These are phyloP conservation scores for Podarcis muralis DNA, from an alignment of 2,113 vertebrate genomes.

Conservation along the genomic window DNA sequence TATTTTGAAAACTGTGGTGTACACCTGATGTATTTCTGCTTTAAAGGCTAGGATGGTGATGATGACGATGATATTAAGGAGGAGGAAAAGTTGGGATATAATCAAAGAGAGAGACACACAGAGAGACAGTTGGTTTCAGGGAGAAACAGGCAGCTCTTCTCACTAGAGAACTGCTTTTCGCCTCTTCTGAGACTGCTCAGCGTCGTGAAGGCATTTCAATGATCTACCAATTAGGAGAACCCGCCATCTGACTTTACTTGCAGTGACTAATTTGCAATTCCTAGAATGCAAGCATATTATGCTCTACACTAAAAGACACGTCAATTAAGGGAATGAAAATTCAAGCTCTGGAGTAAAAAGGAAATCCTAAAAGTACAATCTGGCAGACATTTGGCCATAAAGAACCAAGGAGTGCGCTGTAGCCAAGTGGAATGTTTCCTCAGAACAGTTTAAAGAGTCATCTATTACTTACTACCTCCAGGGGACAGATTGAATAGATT, in stretches of 20 bases:
- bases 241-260: background rate
- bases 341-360: background rate
- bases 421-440: background rate
- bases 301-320: accelerated
- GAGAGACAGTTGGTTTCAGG: background rate
- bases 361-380: background rate
- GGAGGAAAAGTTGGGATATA: background rate
- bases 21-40: too few species aligned
- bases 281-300: background rate
- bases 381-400: background rate
- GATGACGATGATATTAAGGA: too few species aligned
- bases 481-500: background rate
- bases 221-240: background rate
- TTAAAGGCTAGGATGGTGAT: too few species aligned
- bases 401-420: background rate
- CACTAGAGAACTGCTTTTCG: constrained; percentile 8
- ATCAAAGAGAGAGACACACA: background rate
- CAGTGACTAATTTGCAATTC: background rate
- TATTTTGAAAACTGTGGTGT: too few species aligned
- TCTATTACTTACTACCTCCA: background rate
- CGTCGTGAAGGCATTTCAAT: background rate
- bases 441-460: background rate
- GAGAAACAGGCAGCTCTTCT: background rate
- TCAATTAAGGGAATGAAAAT: background rate
- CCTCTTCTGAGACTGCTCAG: background rate